Evolutionary conservation across 2,888 invertebrate genomes (phyloP), one percentile per base, ranked within the genome.

Genomic region (Synergus itoensis): DNA sequence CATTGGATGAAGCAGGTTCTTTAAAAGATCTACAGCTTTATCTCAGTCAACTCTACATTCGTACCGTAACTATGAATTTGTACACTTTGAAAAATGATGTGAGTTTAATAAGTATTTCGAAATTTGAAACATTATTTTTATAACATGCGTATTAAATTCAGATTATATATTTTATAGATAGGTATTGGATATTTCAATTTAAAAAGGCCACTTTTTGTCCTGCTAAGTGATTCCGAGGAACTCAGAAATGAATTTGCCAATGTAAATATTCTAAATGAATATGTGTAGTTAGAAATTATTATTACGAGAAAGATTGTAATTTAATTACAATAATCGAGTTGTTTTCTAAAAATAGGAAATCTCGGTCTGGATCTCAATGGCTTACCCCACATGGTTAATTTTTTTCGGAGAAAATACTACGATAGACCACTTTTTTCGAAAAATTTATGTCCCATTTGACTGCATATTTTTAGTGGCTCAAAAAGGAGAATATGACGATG

Each of bases 351-450:
- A 82, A 73, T 75, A 89, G 89, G 86, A 89, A 84, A 86, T 92
- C 8, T 86, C 91, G 0, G 81, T 83, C 1, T 91, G 91, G 91
- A 90, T 92, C 65, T 79, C 88, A 48, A 92, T 92, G 92, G 84
- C 91, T 1, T 91, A 92, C 84, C 91, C 91, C 16, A 90, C 89
- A 4, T 92, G 92, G 92, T 40, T 92, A 76, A 82, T 91, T 60
- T 91, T 92, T 79, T 88, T 91, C 76, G 79, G 83, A 14, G 84
- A 90, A 40, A 83, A 84, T 11, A 91, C 89, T 3, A 83, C 76
- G 1, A 82, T 89, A 45, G 78, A 84, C 0, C 82, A 88, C 2
- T 92, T 91, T 48, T 88, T 92, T 57, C 43, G 81, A 4, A 79
- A 89, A 0, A 88, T 91, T 67, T 86, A 89, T 73, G 81, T 92